Conservation (phyloP, 2,113 vertebrate species). For the Pholis gunnellus region DNA sequence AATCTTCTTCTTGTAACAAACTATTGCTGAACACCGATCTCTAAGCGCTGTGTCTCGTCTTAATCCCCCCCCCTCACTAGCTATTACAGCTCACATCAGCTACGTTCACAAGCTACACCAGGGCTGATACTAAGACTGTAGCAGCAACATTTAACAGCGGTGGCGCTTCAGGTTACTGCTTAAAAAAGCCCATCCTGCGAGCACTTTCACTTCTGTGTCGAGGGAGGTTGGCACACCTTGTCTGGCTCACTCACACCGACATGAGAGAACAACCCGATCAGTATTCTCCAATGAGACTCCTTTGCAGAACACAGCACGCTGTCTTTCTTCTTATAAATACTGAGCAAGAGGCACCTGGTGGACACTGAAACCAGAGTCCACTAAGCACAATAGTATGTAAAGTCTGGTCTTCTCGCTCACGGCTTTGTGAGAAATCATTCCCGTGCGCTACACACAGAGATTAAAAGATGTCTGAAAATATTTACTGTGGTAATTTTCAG, state of each 20-base stretch:
- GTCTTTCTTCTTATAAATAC: constrained; percentile 36
- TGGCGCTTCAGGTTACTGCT: background rate
- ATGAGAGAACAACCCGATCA: constrained; percentile 35
- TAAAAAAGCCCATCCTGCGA: background rate
- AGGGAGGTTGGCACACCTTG: constrained; percentile 7
- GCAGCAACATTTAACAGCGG: constrained; percentile 13
- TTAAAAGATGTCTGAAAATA: constrained; percentile 17
- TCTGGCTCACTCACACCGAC: constrained; percentile 30
- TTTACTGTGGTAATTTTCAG: constrained; percentile 19
- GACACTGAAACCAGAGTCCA: constrained; percentile 2
- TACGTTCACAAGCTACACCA: constrained; percentile 9
- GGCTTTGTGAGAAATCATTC: background rate
- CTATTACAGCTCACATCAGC: background rate
- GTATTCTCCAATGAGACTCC: constrained; percentile 38
- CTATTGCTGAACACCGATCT: constrained; percentile 15
- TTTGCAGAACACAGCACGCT: constrained; percentile 3
- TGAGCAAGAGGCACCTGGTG: background rate
- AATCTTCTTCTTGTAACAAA: background rate
- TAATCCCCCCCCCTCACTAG: constrained; percentile 1
- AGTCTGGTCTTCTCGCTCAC: background rate
- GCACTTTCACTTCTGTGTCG: constrained; percentile 15
- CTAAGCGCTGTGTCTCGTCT: background rate
- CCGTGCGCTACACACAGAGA: background rate
- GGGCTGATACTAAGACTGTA: background rate
- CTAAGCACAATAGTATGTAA: background rate